Base-by-base conservation (phyloP, 2,888 invertebrate genomes). In the Saturnia japonica region DNA sequence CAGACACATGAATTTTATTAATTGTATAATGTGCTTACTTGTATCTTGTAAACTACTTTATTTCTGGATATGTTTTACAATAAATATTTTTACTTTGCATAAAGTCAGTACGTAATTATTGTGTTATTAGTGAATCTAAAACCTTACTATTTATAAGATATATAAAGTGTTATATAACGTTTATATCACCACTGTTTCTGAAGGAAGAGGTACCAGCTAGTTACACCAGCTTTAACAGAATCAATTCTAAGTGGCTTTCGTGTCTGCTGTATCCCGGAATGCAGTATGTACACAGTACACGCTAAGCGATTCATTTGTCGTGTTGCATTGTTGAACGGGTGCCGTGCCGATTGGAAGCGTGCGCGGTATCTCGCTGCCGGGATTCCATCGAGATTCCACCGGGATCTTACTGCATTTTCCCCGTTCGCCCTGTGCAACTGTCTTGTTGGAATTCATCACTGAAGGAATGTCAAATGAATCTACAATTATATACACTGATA, bases 361-460 rank as follows among this genome's bases (percentile, higher is more conserved):
- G 67, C 51, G 22, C 57, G 54, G 68, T 64, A 72, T 70, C 68
- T 54, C 71, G 67, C 66, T 69, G 57, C 25, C 57, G 14, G 57
- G 57, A 57, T 57, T 57, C 57, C 57, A 57, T 57, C 43, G 67
- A 51, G 47, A 70, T 70, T 22, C 42, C 54, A 12, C 22, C 43
- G 67, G 67, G 67, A 70, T 67, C 60, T 68, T 45, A 22, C 12
- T 70, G 67, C 71, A 64, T 71, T 62, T 71, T 66, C 60, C 69
- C 69, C n/a, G 6, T 6, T 34, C 69, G 67, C 72, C 69, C 72
- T 19, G 19, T 54, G 71, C 68, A 60, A 71, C 71, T 68, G 69
- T 67, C 68, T 71, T 51, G 60, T 68, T 54, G 60, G 40, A 64
- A 64, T 64, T 40, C 64, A 40, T 64, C 0, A 40, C 64, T 64